Evolutionary conservation across 1,140 invertebrate species (phyloP).

Genomic region (Drosophila pruinosa): DNA sequence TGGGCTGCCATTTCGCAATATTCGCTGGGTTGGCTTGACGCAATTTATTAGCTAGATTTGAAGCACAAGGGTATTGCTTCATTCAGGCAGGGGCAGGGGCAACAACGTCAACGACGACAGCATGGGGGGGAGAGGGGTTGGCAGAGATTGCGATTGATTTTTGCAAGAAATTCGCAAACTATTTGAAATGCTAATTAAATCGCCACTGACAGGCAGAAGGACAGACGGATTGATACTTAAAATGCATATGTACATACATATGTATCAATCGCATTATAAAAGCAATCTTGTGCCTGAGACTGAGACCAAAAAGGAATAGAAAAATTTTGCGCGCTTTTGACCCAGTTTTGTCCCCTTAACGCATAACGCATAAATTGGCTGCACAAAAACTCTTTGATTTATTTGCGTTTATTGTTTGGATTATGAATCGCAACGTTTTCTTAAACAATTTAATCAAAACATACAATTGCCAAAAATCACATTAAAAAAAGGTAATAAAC

Average conservation of each 20-base stretch:
- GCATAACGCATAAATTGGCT: constrained; percentile 18
- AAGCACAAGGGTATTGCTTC: constrained; percentile 54
- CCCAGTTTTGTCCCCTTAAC: constrained; percentile 32
- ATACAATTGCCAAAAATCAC: neutral
- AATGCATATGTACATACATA: constrained; percentile 15
- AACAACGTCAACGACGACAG: neutral
- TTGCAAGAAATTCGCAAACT: constrained; percentile 45
- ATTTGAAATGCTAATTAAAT: constrained; percentile 57
- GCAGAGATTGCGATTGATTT: constrained; percentile 45
- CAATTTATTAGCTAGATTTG: constrained; percentile 60
- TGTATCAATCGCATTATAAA: constrained; percentile 32
- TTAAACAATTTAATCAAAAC: neutral
- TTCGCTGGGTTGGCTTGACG: constrained; percentile 34
- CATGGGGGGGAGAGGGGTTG: neutral
- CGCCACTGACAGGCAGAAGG: constrained; percentile 22
- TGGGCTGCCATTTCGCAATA: constrained; percentile 46
- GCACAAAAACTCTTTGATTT: constrained; percentile 23
- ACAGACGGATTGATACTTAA: constrained; percentile 16
- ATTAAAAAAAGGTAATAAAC: neutral
- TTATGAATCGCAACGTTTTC: constrained; percentile 3
- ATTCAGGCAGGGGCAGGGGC: neutral
- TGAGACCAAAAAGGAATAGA: constrained; percentile 33
- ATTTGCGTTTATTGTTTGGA: neutral
- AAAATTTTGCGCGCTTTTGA: constrained; percentile 46
- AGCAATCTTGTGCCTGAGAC: constrained; percentile 2